Conservation (phyloP, 1,140 invertebrate genomes). For the Stenopsyche tienmushanensis region DNA sequence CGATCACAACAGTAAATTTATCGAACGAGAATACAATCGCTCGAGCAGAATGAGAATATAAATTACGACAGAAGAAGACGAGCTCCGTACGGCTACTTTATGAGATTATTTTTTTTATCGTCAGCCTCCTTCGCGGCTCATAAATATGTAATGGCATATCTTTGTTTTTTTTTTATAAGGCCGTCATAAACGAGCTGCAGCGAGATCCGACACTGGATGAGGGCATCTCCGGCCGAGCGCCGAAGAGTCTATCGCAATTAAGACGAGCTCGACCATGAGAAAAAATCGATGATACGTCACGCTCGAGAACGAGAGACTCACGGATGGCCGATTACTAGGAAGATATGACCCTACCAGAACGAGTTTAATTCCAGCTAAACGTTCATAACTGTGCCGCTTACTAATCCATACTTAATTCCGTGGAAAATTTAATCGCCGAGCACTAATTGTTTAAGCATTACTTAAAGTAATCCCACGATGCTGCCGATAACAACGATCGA, state of each 20-base stretch:
- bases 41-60: background rate
- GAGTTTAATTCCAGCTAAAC: too few relatives aligned
- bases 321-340: background rate
- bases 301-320: background rate
- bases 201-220: background rate
- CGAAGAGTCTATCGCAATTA: background rate
- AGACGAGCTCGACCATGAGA: background rate
- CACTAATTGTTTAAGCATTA: too few relatives aligned
- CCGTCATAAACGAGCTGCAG: background rate
- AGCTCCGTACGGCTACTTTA: background rate
- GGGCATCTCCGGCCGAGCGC: background rate
- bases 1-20: too few relatives aligned
- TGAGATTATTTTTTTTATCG: slow-evolving; percentile 7
- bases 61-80: too few relatives aligned
- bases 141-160: background rate
- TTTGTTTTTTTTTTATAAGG: background rate
- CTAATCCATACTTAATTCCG: too few relatives aligned
- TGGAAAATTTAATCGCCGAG: too few relatives aligned
- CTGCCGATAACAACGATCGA: too few relatives aligned
- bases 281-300: background rate
- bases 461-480: too few relatives aligned
- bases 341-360: too few relatives aligned
- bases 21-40: too few relatives aligned
- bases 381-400: too few relatives aligned
- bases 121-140: slow-evolving; percentile 1